phyloP scores from a whole-genome alignment of 2,113 vertebrate species.

The Colaptes auratus region DNA sequence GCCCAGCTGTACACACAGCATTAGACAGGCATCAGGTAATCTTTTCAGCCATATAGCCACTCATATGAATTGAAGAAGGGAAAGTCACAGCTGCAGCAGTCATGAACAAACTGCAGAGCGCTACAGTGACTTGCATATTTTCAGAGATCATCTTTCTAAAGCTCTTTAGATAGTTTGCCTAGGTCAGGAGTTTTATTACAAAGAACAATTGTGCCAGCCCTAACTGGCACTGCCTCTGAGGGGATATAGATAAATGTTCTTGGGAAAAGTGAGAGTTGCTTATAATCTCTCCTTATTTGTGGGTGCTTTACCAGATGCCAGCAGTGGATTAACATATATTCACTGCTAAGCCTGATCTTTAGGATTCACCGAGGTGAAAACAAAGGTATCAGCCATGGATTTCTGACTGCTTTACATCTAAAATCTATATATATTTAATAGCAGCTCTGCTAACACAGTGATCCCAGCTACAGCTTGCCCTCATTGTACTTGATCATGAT shows the following conservation, averaged over 20 bases:
- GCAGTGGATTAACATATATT: constrained; percentile 14
- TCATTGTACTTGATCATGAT: neutral
- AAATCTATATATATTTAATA: constrained; percentile 24
- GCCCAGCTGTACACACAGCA: neutral
- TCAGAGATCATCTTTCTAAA: neutral
- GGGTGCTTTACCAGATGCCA: constrained; percentile 63
- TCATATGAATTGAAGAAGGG: neutral
- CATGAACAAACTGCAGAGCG: neutral
- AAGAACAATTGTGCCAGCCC: constrained; percentile 36
- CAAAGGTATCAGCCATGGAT: constrained; percentile 59
- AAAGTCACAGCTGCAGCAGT: neutral
- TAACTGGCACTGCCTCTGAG: constrained; percentile 48
- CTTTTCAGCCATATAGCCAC: neutral
- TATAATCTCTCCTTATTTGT: constrained; percentile 64
- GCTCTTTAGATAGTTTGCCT: neutral
- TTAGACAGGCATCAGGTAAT: constrained; percentile 5
- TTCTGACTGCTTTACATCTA: constrained; percentile 45
- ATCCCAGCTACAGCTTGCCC: neutral
- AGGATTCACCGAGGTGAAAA: constrained; percentile 63
- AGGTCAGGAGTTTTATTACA: constrained; percentile 14
- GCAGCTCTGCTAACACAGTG: constrained; percentile 1
- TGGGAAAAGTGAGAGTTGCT: constrained; percentile 20
- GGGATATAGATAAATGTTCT: constrained; percentile 32
- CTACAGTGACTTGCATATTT: neutral
- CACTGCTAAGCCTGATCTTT: constrained; percentile 51